phyloP scores from a whole-genome alignment of 64 coral and sea anemone species.

The Astreopora myriophthalma region DNA sequence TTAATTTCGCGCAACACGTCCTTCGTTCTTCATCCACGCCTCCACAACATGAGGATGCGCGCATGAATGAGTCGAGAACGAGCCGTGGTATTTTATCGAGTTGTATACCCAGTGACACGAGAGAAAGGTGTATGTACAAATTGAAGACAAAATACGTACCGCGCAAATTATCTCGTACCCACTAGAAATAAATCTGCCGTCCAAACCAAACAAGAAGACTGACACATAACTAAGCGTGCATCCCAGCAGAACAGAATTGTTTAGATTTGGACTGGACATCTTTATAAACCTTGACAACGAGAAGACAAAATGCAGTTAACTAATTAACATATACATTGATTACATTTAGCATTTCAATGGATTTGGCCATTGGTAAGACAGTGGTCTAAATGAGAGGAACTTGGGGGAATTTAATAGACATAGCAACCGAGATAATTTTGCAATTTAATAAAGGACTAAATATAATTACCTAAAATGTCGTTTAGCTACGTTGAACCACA shows the following conservation, averaged over 20 bases:
- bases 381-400: too few relatives aligned
- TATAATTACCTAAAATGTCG: slow-evolving; percentile 64
- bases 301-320: not conserved
- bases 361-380: too few relatives aligned
- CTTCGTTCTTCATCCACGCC: too few relatives aligned
- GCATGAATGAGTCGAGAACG: too few relatives aligned
- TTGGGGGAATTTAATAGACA: too few relatives aligned
- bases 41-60: too few relatives aligned
- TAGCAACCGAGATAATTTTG: not conserved
- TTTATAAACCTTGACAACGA: slow-evolving; percentile 73
- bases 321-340: too few relatives aligned
- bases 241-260: slow-evolving; percentile 80
- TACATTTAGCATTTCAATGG: too few relatives aligned
- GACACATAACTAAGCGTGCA: slow-evolving; percentile 82
- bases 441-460: not conserved
- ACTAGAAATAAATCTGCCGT: slow-evolving; percentile 52
- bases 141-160: slow-evolving; percentile 10
- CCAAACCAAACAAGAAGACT: slow-evolving; percentile 80
- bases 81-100: not conserved
- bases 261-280: slow-evolving; percentile 96
- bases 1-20: too few relatives aligned
- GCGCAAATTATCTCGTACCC: slow-evolving; percentile 71
- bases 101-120: not conserved
- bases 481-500: slow-evolving; percentile 81
- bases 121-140: not conserved